Evolutionary conservation across 37 sponge, comb jelly and placozoan genomes (phyloP).

Genomic region (Oopsacas minuta): DNA sequence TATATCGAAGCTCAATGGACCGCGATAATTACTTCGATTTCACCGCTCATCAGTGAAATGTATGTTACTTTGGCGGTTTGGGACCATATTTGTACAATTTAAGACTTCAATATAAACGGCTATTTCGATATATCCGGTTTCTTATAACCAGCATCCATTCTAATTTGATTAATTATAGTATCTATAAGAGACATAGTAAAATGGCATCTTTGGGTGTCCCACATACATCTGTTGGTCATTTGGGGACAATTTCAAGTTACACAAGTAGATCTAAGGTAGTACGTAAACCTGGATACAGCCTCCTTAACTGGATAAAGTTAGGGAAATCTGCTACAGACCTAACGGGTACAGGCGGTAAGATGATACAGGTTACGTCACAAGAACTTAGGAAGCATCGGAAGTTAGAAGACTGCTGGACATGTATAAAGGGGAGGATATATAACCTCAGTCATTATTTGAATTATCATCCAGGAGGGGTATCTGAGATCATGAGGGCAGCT

Average conservation of each 20-base stretch:
- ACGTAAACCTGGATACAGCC: slow-evolving; percentile 49
- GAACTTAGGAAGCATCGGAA: slow-evolving; percentile 67
- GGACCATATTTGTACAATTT: too few relatives aligned
- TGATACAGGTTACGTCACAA: slow-evolving; percentile 32
- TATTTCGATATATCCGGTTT: too few relatives aligned
- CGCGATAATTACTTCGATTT: too few relatives aligned
- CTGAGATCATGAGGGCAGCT: slow-evolving; percentile 77
- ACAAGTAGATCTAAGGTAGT: neutral
- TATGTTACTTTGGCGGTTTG: too few relatives aligned
- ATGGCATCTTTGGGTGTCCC: slow-evolving; percentile 1
- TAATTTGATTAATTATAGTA: neutral
- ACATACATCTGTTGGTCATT: neutral
- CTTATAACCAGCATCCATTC: neutral
- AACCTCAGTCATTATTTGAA: slow-evolving; percentile 76
- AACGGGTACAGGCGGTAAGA: slow-evolving; percentile 29
- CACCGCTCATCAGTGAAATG: too few relatives aligned
- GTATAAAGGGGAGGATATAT: slow-evolving; percentile 75
- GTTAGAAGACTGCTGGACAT: slow-evolving; percentile 76
- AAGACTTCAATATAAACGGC: too few relatives aligned
- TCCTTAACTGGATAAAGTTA: slow-evolving; percentile 82
- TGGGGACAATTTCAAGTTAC: neutral
- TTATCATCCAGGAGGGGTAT: slow-evolving; percentile 84
- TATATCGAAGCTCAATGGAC: too few relatives aligned
- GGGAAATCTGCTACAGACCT: slow-evolving; percentile 30
- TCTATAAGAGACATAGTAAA: neutral